Base-by-base conservation (phyloP, 2,113 vertebrate species). In the Desmodus rotundus region DNA sequence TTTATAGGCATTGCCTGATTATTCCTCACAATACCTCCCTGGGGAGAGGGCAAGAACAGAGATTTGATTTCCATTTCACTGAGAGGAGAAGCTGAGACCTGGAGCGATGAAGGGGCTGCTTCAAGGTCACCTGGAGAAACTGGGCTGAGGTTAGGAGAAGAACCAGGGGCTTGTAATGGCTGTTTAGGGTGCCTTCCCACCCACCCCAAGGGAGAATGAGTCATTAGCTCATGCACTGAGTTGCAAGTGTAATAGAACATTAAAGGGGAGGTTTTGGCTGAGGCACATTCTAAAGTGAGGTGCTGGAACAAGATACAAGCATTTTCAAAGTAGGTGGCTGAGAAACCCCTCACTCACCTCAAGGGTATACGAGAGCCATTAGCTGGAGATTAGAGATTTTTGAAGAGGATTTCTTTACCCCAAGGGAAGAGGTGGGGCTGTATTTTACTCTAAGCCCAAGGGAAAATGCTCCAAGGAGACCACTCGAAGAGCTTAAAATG, bases 1-100 rank as follows among this genome's bases (percentile, higher is more conserved):
- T 98, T 97, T 98, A 97, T 97, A 98, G 97, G 94, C 96, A 96
- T 93, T 97, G 96, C 93, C 97, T 96, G 95, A 97, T 97, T 96
- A 96, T 96, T 91, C 92, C 95, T 97, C 96, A 94, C 93, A 96
- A 97, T 96, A 96, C 91, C 94, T 97, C 97, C 97, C 97, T 33
- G 22, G 97, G 94, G 97, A 97, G 93, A 88, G 86, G 88, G 92
- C 3, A 7, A 93, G 96, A 92, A 83, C 94, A 89, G 90, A 97
- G 95, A 31, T 96, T 26, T 96, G 97, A 87, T 96, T 94, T 97
- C 97, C 93, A 93, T 91, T 96, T 97, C 94, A 61, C 95, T 81
- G 82, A 90, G 89, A 96, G 65, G 89, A 92, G 92, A 93, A 72
- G 93, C 92, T 74, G 80, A 97, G 97, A 95, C 96, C 94, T 82